Evolutionary conservation across 2,888 invertebrate species (phyloP).

Genomic region (Epistrophe eligans): DNA sequence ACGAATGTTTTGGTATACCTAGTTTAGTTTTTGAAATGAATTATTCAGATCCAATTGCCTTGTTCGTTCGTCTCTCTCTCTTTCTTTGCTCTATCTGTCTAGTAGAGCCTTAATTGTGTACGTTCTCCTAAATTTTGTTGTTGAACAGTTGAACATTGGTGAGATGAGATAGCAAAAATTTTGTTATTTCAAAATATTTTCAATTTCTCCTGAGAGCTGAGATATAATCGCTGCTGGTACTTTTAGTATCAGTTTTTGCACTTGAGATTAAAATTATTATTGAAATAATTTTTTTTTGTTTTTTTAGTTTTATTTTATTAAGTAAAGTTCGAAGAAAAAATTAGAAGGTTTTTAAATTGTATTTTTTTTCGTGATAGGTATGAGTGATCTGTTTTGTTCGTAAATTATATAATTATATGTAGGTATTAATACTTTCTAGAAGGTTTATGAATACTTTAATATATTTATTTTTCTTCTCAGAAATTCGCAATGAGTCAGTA

Average conservation of each 20-base stretch:
- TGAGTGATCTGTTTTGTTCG: neutral
- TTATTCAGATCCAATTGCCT: slow-evolving; percentile 20
- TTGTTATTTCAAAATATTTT: slow-evolving; percentile 65
- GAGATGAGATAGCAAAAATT: slow-evolving; percentile 53
- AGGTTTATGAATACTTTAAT: neutral
- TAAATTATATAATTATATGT: neutral
- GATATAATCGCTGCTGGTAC: slow-evolving; percentile 52
- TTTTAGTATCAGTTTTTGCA: slow-evolving; percentile 64
- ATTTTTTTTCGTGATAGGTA: neutral
- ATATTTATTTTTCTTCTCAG: neutral
- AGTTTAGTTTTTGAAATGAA: slow-evolving; percentile 19
- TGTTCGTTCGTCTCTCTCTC: neutral
- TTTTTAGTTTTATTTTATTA: neutral
- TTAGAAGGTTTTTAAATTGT: neutral
- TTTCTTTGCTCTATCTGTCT: slow-evolving; percentile 4
- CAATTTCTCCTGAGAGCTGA: slow-evolving; percentile 55
- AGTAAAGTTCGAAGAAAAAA: neutral
- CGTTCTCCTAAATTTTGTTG: neutral
- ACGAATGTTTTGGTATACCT: neutral
- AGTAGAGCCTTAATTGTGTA: neutral
- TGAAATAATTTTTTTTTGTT: neutral
- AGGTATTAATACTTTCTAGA: slow-evolving; percentile 14
- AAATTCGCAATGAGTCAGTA: slow-evolving; percentile 18
- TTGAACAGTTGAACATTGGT: slow-evolving; percentile 40
- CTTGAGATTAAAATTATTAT: slow-evolving; percentile 48